A percentile compares a stretch with the other conserved stretches of the same genome.
Conservation (phyloP, 2,888 invertebrate genomes). For the Acleris holmiana region DNA sequence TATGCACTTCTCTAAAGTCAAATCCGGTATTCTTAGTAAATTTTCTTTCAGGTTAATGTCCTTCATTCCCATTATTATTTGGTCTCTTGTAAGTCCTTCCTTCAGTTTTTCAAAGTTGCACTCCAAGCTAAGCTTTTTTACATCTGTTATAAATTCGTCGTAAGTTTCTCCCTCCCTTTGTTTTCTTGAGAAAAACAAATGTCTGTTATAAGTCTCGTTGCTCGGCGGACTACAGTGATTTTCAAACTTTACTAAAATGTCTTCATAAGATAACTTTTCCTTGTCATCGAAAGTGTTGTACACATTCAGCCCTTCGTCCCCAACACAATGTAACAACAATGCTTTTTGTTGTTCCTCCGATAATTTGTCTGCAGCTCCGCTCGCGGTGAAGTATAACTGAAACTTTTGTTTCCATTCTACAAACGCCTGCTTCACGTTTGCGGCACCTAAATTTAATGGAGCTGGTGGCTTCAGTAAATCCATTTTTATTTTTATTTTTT, state of each 20-base stretch:
- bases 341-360: conserved; percentile 10
- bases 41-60: conserved; percentile 12
- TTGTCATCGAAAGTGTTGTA: conserved; percentile 20
- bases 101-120: conserved; percentile 13
- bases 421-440: conserved; percentile 9
- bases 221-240: conserved; percentile 18
- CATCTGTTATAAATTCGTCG: not conserved
- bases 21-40: conserved; percentile 1
- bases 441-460: not conserved
- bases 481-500: not conserved
- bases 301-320: conserved; percentile 8
- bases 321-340: conserved; percentile 9
- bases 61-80: conserved; percentile 16
- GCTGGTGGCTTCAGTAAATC: not conserved
- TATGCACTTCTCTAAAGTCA: conserved; percentile 12
- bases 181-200: conserved; percentile 11
- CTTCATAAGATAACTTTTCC: conserved; percentile 6
- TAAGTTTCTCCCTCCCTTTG: not conserved
- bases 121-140: conserved; percentile 22
- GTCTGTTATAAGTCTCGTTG: conserved; percentile 26
- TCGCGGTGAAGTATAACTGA: conserved; percentile 10
- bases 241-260: conserved; percentile 10
- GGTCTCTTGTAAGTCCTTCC: conserved; percentile 15
- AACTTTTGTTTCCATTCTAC: conserved; percentile 8
- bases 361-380: conserved; percentile 2